Base-by-base conservation (phyloP, 2,888 invertebrate genomes). In the Auanema freiburgensis region DNA sequence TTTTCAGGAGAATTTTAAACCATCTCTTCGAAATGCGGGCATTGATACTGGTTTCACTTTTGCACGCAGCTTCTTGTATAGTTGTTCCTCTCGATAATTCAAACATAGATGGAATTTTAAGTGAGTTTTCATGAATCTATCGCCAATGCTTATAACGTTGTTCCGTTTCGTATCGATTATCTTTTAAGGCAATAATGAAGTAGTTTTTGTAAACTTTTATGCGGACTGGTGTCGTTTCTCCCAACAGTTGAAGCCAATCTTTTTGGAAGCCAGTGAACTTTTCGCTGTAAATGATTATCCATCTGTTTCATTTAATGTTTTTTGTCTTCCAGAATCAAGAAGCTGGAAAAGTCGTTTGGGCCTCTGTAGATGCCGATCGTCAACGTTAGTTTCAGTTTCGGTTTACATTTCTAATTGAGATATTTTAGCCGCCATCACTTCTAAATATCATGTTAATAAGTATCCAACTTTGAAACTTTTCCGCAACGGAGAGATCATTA, bases 191-290 rank as follows among this genome's bases (percentile, higher is more conserved):
- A 54, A 63, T 12, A 92, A 94, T 88, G 96, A 98, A 88, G 87
- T 98, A 85, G 95, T 97, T 68, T 92, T 98, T 86, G 90, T 98
- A 69, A 98, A 99, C 87, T 98, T 98, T 86, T 98, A 97, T 87
- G 98, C 98, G 40, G 96, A 98, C 84, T 98, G 98, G 98, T 98
- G 98, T 87, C 90, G 92, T 83, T 98, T 97, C 87, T 97, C 97
- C 87, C 96, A 93, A 85, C 89, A 94, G 87, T 87, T 99, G 84
- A 91, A 92, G 85, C 98, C 98, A 12, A 90, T 96, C 81, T 99
- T 94, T 86, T 92, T 94, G 85, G 94, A 96, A 85, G 92, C 96
- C 46, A 91, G 95, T 11, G 91, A 91, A 77, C 92, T 91, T 86
- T 89, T 96, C 58, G 57, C 67, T 50, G 76, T 76, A 33, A 18